Base-by-base conservation (phyloP, 2,113 vertebrate genomes). In the Odobenus rosmarus region DNA sequence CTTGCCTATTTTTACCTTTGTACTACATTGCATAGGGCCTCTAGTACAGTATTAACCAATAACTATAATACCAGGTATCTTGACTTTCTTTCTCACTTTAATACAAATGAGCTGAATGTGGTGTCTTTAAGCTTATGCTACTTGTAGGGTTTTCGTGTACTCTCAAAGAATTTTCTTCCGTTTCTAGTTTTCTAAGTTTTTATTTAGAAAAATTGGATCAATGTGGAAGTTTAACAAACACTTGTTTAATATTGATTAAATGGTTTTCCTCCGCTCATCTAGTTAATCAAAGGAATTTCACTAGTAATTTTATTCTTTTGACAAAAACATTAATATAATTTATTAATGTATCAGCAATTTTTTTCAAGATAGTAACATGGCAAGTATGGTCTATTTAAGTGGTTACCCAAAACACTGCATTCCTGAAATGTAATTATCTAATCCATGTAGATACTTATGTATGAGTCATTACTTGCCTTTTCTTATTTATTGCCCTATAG, bases 401-500 rank as follows among this genome's bases (percentile, higher is more conserved):
- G 49, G 9, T n/a, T 79, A 79, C 5, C 31, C 46, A 79, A 79
- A 51, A 53, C 16, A 53, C 49, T 79, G 18, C 16, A 79, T 79
- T 79, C 76, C 28, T 76, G 4, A 61, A 80, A 93, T 64, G 7
- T 83, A 98, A 97, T 97, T 97, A 97, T 90, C 53, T 89, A 97
- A 93, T 83, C 83, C 79, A 97, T 97, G 80, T 95, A 92, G 91
- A 69, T 74, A 95, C 53, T 94, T 97, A 96, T 53, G 87, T 88
- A 92, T 92, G 92, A 16, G 88, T 39, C 39, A 96, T 88, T 86
- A 90, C 39, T 36, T 83, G 87, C 77, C 85, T 96, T 97, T 97
- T 86, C 55, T 90, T 97, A 91, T 15, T 2, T 7, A 72, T 59
- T 87, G 8, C 51, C 95, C 94, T 81, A 96, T 81, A 97, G 51